Percentiles rank a stretch among this genome's conserved stretches.
Evolutionary conservation across 2,888 invertebrate genomes (phyloP).

Genomic region (Tetranychus truncatus): DNA sequence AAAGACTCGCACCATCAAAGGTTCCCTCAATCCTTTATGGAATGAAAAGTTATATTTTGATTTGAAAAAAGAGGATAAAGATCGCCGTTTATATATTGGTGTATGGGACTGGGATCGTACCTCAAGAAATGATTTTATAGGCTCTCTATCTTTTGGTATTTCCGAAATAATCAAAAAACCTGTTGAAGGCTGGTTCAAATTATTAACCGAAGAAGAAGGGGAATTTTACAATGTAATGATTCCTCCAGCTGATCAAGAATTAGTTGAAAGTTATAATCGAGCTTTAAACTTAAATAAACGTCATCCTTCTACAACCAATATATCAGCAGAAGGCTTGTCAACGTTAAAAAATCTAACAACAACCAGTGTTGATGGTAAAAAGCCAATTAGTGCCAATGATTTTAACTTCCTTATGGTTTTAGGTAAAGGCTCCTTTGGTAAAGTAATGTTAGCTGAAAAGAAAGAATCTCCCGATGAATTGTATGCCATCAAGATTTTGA

Average conservation of each 20-base stretch:
- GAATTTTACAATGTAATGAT: conserved; percentile 37
- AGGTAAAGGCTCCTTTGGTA: conserved; percentile 91
- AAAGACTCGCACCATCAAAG: conserved; percentile 38
- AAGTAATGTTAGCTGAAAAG: conserved; percentile 87
- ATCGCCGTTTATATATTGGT: conserved; percentile 38
- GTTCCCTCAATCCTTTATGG: conserved; percentile 39
- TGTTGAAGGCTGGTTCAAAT: conserved; percentile 39
- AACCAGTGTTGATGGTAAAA: neutral
- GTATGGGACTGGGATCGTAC: conserved; percentile 43
- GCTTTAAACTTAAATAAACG: conserved; percentile 9
- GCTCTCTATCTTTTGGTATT: conserved; percentile 40
- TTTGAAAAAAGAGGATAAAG: conserved; percentile 34
- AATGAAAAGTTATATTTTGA: conserved; percentile 37
- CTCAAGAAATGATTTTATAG: conserved; percentile 42
- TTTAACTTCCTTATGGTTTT: conserved; percentile 97
- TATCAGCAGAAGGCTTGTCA: conserved; percentile 5
- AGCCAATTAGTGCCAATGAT: conserved; percentile 58
- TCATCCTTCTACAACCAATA: neutral
- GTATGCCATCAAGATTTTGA: conserved; percentile 96
- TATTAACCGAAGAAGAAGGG: conserved; percentile 39
- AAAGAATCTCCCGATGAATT: conserved; percentile 75
- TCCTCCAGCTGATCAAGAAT: conserved; percentile 33
- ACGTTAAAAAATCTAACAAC: neutral
- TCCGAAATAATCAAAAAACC: conserved; percentile 33
- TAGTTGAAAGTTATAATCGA: conserved; percentile 31